These are phyloP conservation scores for Akabosia matsudoensis DNA, from an alignment of 1,140 invertebrate genomes.

Conservation along the genomic window DNA sequence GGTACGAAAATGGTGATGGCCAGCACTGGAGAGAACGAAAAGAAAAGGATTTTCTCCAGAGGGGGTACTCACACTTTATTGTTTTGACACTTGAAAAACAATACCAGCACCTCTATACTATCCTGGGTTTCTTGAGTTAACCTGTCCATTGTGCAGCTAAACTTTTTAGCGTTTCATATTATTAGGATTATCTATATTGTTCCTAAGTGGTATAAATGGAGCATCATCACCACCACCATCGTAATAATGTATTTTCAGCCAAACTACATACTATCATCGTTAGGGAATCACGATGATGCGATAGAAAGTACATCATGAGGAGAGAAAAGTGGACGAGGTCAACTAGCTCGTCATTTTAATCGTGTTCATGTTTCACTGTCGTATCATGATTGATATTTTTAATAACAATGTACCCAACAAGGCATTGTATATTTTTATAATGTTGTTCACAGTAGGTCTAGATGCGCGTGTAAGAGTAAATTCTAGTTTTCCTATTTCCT, in stretches of 20 bases:
- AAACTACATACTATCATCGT: not conserved
- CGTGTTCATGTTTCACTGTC: not conserved
- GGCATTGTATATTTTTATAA: not conserved
- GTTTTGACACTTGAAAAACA: slow-evolving; percentile 22
- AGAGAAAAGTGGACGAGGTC: not conserved
- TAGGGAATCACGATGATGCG: not conserved
- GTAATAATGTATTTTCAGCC: too few relatives aligned
- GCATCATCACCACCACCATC: not conserved
- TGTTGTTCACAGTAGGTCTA: not conserved
- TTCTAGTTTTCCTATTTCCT: too few relatives aligned
- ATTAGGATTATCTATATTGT: not conserved
- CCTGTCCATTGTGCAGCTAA: not conserved
- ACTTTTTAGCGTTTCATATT: not conserved
- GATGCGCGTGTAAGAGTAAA: too few relatives aligned
- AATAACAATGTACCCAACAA: not conserved
- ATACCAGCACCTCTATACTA: not conserved
- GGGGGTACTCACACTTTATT: not conserved
- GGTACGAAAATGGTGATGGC: not conserved
- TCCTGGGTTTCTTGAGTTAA: not conserved
- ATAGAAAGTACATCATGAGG: not conserved
- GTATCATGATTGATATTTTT: not conserved
- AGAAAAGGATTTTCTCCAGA: not conserved
- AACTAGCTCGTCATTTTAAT: not conserved
- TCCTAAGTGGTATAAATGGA: slow-evolving; percentile 5
- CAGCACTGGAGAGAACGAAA: not conserved